These are phyloP conservation scores for Caenorhabditis wallacei DNA, from an alignment of 2,888 invertebrate genomes.

Conservation along the genomic window DNA sequence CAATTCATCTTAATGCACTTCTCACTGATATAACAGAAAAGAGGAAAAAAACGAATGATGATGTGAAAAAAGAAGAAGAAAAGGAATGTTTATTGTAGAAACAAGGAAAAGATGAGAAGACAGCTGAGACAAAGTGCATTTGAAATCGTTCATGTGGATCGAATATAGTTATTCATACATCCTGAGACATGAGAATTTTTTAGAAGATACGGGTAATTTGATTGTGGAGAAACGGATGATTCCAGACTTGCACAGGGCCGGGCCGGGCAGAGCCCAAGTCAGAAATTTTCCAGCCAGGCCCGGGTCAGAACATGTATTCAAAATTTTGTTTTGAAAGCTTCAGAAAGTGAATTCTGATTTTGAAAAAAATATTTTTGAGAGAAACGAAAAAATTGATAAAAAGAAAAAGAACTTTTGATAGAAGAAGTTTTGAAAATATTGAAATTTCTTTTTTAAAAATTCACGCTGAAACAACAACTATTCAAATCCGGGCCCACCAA, in stretches of 20 bases:
- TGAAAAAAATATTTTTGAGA: no score
- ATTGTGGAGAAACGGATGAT: no score
- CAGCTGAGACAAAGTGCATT: background rate
- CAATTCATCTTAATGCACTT: conserved; percentile 51
- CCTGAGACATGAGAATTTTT: background rate
- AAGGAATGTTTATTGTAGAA: conserved; percentile 13
- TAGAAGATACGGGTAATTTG: background rate
- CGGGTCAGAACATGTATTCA: no score
- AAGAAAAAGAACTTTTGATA: no score
- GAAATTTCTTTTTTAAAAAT: no score
- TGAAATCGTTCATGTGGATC: background rate
- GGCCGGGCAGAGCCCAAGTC: no score
- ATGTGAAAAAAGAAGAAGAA: conserved; percentile 3
- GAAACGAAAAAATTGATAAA: no score
- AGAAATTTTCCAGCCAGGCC: background rate
- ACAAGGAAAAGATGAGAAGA: background rate
- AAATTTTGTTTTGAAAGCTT: no score
- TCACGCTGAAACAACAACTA: background rate
- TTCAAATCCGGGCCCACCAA: no score
- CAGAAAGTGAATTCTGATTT: no score
- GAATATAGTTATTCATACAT: background rate
- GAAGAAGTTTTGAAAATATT: no score
- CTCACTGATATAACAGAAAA: conserved; percentile 19
- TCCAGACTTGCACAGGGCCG: no score
- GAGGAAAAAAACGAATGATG: conserved; percentile 26